Conservation (phyloP, 2,797 vertebrate species). For the Brotula barbata region DNA sequence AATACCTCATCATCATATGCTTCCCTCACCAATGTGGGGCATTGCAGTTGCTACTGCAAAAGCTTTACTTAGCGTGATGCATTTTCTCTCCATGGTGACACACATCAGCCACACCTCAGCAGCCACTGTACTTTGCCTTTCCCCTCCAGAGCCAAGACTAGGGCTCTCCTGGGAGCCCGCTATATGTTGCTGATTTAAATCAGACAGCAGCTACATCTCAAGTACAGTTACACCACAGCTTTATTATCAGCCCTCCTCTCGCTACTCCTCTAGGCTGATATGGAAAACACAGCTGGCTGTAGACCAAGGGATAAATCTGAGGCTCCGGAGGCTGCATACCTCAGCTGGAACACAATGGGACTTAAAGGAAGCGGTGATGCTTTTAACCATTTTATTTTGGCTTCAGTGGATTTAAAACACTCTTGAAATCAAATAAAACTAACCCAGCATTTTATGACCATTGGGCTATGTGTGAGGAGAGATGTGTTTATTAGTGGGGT, state of each 20-base stretch:
- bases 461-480: slow-evolving; percentile 27
- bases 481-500: slow-evolving; percentile 70
- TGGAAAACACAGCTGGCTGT: slow-evolving; percentile 31
- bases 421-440: slow-evolving; percentile 60
- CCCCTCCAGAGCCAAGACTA: slow-evolving; percentile 18
- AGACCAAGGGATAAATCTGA: slow-evolving; percentile 40
- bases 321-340: slow-evolving; percentile 38
- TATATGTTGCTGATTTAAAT: slow-evolving; percentile 32
- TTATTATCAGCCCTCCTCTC: slow-evolving; percentile 12
- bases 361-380: slow-evolving; percentile 34
- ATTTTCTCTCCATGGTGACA: slow-evolving; percentile 6
- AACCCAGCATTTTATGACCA: slow-evolving; percentile 54
- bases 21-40: not conserved
- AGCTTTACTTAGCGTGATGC: slow-evolving; percentile 12
- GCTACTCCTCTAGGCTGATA: slow-evolving; percentile 21
- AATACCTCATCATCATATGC: not conserved
- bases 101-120: slow-evolving; percentile 23
- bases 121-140: slow-evolving; percentile 19
- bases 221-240: slow-evolving; percentile 15
- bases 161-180: slow-evolving; percentile 27
- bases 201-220: slow-evolving; percentile 12
- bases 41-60: slow-evolving; percentile 3
- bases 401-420: slow-evolving; percentile 59
- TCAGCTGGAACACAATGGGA: slow-evolving; percentile 39
- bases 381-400: slow-evolving; percentile 57